Evolutionary conservation across 64 coral and sea anemone genomes (phyloP).

Genomic region (Dendronephthya gigantea): DNA sequence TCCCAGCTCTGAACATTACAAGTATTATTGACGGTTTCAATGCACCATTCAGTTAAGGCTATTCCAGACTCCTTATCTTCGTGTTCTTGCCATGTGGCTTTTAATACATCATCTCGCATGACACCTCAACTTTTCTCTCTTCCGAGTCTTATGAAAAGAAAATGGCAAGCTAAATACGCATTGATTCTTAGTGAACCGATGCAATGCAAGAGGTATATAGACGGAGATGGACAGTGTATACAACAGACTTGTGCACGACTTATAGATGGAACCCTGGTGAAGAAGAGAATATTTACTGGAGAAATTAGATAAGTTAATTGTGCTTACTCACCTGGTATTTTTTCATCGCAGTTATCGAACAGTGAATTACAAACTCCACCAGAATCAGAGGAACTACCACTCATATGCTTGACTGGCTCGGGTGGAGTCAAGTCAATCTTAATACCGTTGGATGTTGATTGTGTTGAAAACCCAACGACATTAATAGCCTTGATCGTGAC

Average conservation of each 20-base stretch:
- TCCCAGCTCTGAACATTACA: background rate
- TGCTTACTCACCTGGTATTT: too few relatives aligned
- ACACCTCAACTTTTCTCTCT: too few relatives aligned
- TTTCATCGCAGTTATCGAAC: too few relatives aligned
- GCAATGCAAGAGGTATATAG: too few relatives aligned
- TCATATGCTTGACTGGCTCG: background rate
- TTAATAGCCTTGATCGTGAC: background rate
- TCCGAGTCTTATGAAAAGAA: too few relatives aligned
- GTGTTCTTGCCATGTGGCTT: background rate
- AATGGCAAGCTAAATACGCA: too few relatives aligned
- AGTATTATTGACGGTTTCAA: background rate
- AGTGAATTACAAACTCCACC: background rate
- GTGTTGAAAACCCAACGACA: background rate
- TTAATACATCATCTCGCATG: background rate
- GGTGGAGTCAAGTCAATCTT: background rate
- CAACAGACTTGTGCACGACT: too few relatives aligned
- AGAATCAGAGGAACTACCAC: background rate
- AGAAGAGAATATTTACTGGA: too few relatives aligned
- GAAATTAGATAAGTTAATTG: too few relatives aligned
- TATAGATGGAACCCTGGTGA: too few relatives aligned
- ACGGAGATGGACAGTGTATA: too few relatives aligned
- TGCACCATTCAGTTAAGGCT: background rate
- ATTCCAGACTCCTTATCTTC: background rate
- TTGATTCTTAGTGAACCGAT: too few relatives aligned
- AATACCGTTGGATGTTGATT: background rate